Percentiles rank a stretch among this genome's conserved stretches.
phyloP scores from a whole-genome alignment of 2,113 vertebrate species.

The Malurus cyaneus region DNA sequence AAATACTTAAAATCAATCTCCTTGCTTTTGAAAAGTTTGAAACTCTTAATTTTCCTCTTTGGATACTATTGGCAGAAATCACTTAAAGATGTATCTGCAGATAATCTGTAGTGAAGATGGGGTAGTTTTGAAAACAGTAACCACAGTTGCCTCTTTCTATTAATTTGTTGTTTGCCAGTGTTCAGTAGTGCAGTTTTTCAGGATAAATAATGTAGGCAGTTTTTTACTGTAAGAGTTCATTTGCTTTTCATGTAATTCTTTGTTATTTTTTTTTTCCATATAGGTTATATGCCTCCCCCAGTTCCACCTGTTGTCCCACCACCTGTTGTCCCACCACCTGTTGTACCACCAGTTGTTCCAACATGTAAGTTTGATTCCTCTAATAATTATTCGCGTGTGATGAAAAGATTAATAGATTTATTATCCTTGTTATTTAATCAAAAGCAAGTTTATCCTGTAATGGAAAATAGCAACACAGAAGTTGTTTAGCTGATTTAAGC shows the following conservation, averaged over 20 bases:
- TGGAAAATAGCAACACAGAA: not conserved
- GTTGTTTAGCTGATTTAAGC: not conserved
- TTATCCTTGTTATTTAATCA: not conserved
- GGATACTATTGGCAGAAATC: not conserved
- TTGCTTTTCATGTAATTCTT: not conserved
- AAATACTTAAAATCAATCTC: not conserved
- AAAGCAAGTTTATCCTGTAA: not conserved
- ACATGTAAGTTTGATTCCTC: slow-evolving; percentile 79
- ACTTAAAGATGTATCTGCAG: not conserved
- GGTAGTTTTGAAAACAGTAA: not conserved
- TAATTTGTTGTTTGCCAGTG: not conserved
- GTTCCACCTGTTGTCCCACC: slow-evolving; percentile 73
- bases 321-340: slow-evolving; percentile 81
- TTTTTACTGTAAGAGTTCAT: not conserved
- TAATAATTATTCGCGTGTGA: not conserved
- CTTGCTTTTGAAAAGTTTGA: not conserved
- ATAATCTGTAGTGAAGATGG: not conserved
- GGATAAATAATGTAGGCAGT: not conserved
- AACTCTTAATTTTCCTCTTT: not conserved
- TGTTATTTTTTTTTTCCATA: not conserved
- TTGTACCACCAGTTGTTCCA: slow-evolving; percentile 81
- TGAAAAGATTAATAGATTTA: not conserved
- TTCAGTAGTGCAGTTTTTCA: not conserved
- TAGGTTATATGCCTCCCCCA: slow-evolving; percentile 90
- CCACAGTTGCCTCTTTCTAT: not conserved